Percentiles rank a stretch among this genome's conserved stretches.
Conservation (phyloP, 2,888 invertebrate species). For the Theretra japonica region DNA sequence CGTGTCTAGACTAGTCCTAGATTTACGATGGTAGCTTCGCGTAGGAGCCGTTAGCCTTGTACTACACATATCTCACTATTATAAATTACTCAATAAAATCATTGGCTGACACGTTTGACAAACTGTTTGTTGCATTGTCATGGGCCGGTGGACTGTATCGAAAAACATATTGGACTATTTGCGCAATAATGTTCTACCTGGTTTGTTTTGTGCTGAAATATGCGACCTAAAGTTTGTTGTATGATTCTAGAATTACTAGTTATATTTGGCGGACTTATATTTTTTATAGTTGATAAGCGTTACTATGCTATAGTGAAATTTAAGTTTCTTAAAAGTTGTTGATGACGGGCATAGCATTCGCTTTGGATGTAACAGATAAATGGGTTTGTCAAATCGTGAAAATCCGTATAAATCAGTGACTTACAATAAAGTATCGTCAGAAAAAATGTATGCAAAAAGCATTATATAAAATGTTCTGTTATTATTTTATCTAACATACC, state of each 20-base stretch:
- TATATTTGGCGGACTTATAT: too few species aligned
- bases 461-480: too few species aligned
- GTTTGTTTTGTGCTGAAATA: background rate
- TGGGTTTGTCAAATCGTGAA: too few species aligned
- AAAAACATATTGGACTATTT: background rate
- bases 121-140: slow-evolving; percentile 54
- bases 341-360: too few species aligned
- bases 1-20: slow-evolving; percentile 62
- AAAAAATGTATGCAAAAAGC: too few species aligned
- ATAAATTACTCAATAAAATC: slow-evolving; percentile 63
- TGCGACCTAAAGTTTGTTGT: background rate
- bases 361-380: too few species aligned
- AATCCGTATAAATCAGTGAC: too few species aligned
- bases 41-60: slow-evolving; percentile 81
- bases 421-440: too few species aligned
- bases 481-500: too few species aligned
- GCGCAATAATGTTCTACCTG: background rate
- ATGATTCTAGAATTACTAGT: background rate
- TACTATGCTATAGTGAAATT: too few species aligned
- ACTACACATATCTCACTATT: slow-evolving; percentile 55
- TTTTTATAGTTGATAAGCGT: too few species aligned
- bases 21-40: slow-evolving; percentile 73
- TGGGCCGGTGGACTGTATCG: background rate
- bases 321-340: too few species aligned
- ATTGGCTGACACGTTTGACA: slow-evolving; percentile 63